Conservation (phyloP, 2,888 invertebrate genomes). For the Microplitis manilae region DNA sequence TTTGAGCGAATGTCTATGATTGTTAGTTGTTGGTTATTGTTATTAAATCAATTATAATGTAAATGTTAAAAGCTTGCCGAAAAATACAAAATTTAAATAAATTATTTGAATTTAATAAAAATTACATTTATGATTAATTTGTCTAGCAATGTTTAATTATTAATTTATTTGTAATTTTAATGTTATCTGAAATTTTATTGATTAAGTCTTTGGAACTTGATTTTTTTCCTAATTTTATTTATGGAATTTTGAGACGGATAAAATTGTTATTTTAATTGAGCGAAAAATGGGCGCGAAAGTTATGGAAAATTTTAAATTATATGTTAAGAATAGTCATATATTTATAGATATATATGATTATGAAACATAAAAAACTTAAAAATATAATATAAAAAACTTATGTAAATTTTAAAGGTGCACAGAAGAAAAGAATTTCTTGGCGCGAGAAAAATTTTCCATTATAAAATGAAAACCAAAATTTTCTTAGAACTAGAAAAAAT, state of each 20-base stretch:
- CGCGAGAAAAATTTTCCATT: too few relatives aligned
- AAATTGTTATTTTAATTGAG: neutral
- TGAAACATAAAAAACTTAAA: conserved; percentile 59
- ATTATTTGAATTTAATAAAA: neutral
- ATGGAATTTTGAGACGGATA: neutral
- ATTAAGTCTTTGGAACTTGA: conserved; percentile 29
- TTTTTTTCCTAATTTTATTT: conserved; percentile 10
- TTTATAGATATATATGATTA: conserved; percentile 50
- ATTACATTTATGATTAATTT: neutral
- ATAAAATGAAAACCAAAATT: too few relatives aligned
- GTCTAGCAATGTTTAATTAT: neutral
- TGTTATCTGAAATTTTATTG: neutral
- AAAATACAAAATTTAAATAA: conserved; percentile 32
- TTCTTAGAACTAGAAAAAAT: too few relatives aligned
- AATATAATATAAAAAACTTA: neutral
- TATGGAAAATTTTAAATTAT: conserved; percentile 64
- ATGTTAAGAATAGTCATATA: conserved; percentile 62
- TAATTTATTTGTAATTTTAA: neutral
- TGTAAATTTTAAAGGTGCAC: neutral
- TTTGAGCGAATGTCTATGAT: conserved; percentile 69
- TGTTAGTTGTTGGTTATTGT: conserved; percentile 71
- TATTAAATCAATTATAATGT: conserved; percentile 69
- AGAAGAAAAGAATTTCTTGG: too few relatives aligned
- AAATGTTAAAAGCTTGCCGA: conserved; percentile 66
- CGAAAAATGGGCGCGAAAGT: conserved; percentile 60